Conservation (phyloP, 2,888 invertebrate genomes). For the Xanthia icteritia region DNA sequence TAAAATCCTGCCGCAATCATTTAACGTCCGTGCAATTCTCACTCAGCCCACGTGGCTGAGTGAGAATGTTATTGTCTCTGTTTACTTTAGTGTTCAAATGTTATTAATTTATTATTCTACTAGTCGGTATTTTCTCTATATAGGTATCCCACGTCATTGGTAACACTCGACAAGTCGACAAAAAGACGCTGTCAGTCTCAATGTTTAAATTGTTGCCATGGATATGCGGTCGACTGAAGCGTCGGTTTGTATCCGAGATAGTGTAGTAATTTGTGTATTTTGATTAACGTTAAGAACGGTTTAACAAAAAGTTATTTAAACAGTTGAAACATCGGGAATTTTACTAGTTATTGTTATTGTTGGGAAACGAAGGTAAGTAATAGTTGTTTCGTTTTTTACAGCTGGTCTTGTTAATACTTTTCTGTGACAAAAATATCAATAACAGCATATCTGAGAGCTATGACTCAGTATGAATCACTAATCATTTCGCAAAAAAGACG, state of each 20-base stretch:
- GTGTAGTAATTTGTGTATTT: not conserved
- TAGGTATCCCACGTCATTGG: not conserved
- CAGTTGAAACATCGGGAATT: not conserved
- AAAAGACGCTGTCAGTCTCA: not conserved
- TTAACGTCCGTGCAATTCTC: no score
- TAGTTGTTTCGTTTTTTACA: not conserved
- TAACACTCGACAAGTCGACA: not conserved
- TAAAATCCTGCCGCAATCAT: no score
- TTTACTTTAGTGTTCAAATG: not conserved
- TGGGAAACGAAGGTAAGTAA: not conserved
- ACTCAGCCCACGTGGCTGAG: not conserved
- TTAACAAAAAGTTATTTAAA: not conserved
- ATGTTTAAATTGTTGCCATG: not conserved
- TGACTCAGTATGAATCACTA: conserved; percentile 64
- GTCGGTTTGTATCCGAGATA: not conserved
- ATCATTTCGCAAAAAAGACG: conserved; percentile 57
- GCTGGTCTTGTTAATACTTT: conserved; percentile 39
- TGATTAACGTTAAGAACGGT: not conserved
- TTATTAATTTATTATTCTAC: not conserved
- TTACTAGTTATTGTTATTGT: not conserved
- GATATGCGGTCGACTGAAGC: not conserved
- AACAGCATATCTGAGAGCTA: conserved; percentile 31
- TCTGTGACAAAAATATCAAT: conserved; percentile 43
- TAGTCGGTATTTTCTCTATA: not conserved
- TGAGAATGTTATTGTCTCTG: not conserved